Percentiles rank a stretch among this genome's conserved stretches.
phyloP scores from a whole-genome alignment of 2,888 invertebrate genomes.

The Dorcus parallelipipedus region DNA sequence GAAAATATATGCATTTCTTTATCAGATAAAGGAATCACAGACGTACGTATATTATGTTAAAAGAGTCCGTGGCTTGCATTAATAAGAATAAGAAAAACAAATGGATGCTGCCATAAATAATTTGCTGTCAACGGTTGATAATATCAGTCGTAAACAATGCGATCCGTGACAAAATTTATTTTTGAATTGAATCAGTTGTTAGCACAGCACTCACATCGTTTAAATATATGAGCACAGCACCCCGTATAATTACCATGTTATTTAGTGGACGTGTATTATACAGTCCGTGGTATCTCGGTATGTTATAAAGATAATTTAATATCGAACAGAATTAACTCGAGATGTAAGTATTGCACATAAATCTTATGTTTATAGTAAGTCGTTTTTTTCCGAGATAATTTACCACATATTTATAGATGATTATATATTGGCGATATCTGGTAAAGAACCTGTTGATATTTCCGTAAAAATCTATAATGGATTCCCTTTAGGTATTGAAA shows the following conservation, averaged over 20 bases:
- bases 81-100: no score
- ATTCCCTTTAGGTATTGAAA: conserved; percentile 7
- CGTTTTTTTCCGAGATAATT: conserved; percentile 16
- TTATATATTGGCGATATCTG: conserved; percentile 10
- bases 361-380: conserved; percentile 14
- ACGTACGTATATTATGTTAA: no score
- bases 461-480: conserved; percentile 11
- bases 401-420: conserved; percentile 14
- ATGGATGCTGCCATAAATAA: no score
- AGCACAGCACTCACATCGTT: neutral
- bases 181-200: conserved; percentile 1
- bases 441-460: conserved; percentile 7
- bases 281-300: conserved; percentile 14
- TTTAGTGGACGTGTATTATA: conserved; percentile 16
- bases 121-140: neutral
- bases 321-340: conserved; percentile 15
- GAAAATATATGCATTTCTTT: no score
- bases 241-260: conserved; percentile 14
- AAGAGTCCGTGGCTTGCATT: no score
- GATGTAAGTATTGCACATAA: conserved; percentile 15
- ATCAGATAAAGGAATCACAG: no score
- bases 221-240: conserved; percentile 13
- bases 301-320: conserved; percentile 19
- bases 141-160: neutral
- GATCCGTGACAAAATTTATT: neutral